These are phyloP conservation scores for Zoanthus sociatus DNA, from an alignment of 92 coral and sea anemone genomes.

Conservation along the genomic window DNA sequence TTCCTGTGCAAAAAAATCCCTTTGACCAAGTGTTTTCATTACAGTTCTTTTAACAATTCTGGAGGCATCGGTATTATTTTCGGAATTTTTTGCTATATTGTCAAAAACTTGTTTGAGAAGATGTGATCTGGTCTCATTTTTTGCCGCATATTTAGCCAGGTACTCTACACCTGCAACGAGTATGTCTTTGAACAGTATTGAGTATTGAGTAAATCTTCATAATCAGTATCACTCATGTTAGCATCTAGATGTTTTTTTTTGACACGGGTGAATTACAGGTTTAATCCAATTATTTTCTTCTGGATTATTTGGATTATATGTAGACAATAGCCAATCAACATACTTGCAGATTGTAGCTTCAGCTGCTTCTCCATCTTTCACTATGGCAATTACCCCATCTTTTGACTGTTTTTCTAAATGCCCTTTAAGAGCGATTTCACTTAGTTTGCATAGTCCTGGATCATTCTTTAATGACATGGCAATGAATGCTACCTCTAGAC, in stretches of 20 bases:
- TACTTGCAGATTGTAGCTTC: constrained; percentile 42
- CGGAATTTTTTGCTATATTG: constrained; percentile 45
- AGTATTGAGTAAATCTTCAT: not conserved
- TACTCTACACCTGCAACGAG: constrained; percentile 4
- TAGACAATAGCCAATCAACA: not conserved
- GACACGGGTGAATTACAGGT: constrained; percentile 59
- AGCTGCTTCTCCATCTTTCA: constrained; percentile 49
- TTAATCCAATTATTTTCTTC: constrained; percentile 46
- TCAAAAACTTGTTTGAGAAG: constrained; percentile 42
- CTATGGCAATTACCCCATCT: constrained; percentile 38
- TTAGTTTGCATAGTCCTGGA: not conserved
- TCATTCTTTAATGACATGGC: too few species aligned
- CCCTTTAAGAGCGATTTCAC: constrained; percentile 2
- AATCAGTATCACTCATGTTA: constrained; percentile 29
- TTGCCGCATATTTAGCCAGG: constrained; percentile 44
- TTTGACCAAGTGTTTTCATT: constrained; percentile 38
- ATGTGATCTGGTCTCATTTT: constrained; percentile 48
- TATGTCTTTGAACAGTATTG: not conserved
- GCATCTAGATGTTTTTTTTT: constrained; percentile 42
- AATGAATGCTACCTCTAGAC: too few species aligned
- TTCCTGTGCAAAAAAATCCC: constrained; percentile 13
- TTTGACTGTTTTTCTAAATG: constrained; percentile 9
- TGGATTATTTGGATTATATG: constrained; percentile 48
- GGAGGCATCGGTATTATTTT: constrained; percentile 40
- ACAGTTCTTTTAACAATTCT: constrained; percentile 47